Conservation (phyloP, 2,113 vertebrate genomes). For the Steatornis caripensis region DNA sequence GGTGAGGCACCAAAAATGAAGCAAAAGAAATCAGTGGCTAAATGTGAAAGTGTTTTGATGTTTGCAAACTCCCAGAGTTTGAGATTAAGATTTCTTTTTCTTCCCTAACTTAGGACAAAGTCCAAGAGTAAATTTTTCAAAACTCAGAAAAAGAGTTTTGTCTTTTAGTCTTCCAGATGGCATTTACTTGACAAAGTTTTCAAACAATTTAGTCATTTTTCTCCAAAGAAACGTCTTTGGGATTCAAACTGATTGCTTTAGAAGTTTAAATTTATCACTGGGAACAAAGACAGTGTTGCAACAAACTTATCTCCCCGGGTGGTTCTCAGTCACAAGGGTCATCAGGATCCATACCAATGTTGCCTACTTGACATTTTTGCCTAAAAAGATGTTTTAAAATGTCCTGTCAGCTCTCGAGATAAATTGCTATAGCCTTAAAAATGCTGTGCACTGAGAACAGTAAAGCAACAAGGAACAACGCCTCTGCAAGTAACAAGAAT, state of each 20-base stretch:
- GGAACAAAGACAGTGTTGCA: not conserved
- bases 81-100: not conserved
- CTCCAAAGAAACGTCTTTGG: not conserved
- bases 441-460: rapidly evolving
- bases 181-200: not conserved
- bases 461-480: not conserved
- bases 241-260: not conserved
- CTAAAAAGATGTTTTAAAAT: not conserved
- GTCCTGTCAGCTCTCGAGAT: not conserved
- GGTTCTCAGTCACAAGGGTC: not conserved
- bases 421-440: not conserved
- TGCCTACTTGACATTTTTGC: not conserved
- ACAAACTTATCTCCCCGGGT: not conserved
- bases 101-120: not conserved
- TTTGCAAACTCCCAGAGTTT: not conserved
- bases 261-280: not conserved
- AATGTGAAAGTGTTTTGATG: not conserved
- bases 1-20: not conserved
- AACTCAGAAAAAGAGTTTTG: not conserved
- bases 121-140: not conserved
- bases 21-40: not conserved
- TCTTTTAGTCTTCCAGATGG: not conserved
- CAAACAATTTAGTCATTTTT: not conserved
- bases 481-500: not conserved
- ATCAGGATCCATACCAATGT: not conserved